phyloP scores from a whole-genome alignment of 2,797 vertebrate genomes.

The Mastacembelus armatus region DNA sequence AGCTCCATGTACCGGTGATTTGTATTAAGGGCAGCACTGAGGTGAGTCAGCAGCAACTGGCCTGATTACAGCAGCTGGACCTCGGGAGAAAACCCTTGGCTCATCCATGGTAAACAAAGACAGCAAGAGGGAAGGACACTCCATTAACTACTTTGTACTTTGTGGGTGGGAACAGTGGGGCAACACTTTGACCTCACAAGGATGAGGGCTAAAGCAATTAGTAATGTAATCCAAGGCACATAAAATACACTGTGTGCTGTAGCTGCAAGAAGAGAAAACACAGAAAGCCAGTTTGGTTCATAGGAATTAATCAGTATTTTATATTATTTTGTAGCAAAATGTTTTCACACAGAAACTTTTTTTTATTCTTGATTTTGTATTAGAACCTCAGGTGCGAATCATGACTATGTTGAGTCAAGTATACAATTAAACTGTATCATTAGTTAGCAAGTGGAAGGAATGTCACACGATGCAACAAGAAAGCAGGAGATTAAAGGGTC shows the following conservation, averaged over 20 bases:
- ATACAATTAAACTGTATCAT: conserved; percentile 76
- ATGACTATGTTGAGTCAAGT: conserved; percentile 79
- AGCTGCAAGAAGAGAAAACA: conserved; percentile 57
- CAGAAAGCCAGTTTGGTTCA: conserved; percentile 72
- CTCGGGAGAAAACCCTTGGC: conserved; percentile 64
- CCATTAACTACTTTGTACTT: conserved; percentile 18
- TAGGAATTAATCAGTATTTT: conserved; percentile 82
- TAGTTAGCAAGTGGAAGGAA: conserved; percentile 65
- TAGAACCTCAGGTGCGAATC: conserved; percentile 89
- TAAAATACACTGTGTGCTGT: background rate
- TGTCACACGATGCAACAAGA: conserved; percentile 49
- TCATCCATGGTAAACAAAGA: conserved; percentile 57
- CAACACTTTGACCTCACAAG: background rate
- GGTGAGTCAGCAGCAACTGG: conserved; percentile 77
- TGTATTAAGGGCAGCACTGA: conserved; percentile 80
- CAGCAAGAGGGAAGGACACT: conserved; percentile 42
- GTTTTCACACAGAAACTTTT: conserved; percentile 86
- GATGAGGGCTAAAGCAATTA: conserved; percentile 20
- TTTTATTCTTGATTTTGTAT: conserved; percentile 73
- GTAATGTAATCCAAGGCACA: conserved; percentile 22
- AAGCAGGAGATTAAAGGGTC: conserved; percentile 34
- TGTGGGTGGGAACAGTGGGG: background rate
- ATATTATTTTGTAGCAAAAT: conserved; percentile 87
- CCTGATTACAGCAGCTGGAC: conserved; percentile 74
- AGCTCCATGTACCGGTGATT: conserved; percentile 76